Percentiles rank a stretch among this genome's conserved stretches.
These are phyloP conservation scores for Dicerorhinus sumatrensis DNA, from an alignment of 2,113 vertebrate genomes.

Conservation along the genomic window DNA sequence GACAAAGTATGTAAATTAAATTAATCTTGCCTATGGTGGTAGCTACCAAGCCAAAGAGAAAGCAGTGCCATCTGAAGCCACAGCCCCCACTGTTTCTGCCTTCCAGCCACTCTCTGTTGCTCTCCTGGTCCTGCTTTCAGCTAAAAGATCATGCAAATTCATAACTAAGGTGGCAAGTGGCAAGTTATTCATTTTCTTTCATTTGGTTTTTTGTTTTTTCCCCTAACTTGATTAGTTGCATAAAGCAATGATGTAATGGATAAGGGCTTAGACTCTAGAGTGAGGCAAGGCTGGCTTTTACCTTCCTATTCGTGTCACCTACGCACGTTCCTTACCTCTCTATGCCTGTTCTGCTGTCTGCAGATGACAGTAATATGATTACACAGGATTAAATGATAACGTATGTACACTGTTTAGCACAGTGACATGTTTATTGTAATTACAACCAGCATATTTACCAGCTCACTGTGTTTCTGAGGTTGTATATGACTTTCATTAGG, in stretches of 20 bases:
- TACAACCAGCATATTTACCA: neutral
- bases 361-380: neutral
- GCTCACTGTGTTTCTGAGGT: neutral
- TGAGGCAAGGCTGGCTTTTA: neutral
- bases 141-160: neutral
- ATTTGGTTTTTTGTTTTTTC: neutral
- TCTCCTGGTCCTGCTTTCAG: neutral
- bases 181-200: neutral
- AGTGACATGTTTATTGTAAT: neutral
- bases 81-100: neutral
- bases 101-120: neutral
- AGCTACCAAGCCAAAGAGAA: neutral
- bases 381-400: neutral
- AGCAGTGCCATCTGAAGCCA: neutral
- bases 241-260: neutral
- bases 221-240: neutral
- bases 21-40: neutral
- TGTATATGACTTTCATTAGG: slow-evolving; percentile 82
- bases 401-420: neutral
- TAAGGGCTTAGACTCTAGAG: neutral
- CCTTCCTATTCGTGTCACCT: neutral
- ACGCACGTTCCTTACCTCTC: neutral
- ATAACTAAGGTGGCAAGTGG: neutral
- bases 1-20: neutral
- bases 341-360: neutral